Evolutionary conservation across 2,113 vertebrate genomes (phyloP).

Genomic region (Cettia cetti): DNA sequence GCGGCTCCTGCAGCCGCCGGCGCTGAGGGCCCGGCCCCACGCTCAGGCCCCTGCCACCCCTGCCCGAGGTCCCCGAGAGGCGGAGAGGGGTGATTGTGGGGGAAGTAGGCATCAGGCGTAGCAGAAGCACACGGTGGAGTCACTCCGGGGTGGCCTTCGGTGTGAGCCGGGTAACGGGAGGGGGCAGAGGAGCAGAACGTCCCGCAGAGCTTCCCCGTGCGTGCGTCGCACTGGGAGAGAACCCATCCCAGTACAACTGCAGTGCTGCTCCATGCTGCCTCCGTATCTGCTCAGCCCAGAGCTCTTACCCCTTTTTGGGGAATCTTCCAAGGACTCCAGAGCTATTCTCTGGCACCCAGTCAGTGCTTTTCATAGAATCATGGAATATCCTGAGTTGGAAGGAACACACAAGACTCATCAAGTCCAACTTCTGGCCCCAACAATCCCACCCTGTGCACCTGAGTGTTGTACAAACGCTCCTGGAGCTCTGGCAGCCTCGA

Average conservation of each 20-base stretch:
- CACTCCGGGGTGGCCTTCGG: fast-evolving
- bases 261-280: not conserved
- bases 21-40: not conserved
- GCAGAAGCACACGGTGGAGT: not conserved
- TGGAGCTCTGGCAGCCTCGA: not conserved
- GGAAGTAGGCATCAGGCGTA: not conserved
- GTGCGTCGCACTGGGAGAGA: fast-evolving
- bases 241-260: not conserved
- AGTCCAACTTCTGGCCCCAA: not conserved
- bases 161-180: not conserved
- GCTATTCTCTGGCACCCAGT: not conserved
- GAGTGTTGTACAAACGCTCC: fast-evolving
- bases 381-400: not conserved
- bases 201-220: not conserved
- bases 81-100: fast-evolving
- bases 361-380: not conserved
- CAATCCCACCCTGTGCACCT: not conserved
- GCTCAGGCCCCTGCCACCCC: too few species aligned
- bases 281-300: not conserved
- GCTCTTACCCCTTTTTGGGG: not conserved
- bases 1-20: not conserved
- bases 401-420: not conserved
- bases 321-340: not conserved
- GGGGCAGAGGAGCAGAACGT: not conserved
- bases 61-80: fast-evolving